Evolutionary conservation across 2,113 vertebrate genomes (phyloP).

Genomic region (Leucopternis melanops): DNA sequence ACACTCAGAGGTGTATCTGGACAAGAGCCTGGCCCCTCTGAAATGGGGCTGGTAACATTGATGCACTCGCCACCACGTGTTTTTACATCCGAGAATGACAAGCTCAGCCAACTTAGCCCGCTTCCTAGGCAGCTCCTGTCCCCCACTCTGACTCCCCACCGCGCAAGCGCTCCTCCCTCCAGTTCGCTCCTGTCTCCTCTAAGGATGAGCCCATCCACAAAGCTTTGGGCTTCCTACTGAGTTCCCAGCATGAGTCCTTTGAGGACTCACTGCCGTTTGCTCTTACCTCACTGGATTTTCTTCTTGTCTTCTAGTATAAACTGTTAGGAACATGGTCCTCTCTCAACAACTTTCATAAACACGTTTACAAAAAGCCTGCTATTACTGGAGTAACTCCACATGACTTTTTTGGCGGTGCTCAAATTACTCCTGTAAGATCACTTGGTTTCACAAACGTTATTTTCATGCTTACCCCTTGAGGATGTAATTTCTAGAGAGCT

Average conservation of each 20-base stretch:
- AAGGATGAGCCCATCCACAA: background rate
- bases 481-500: background rate
- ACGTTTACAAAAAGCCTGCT: background rate
- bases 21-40: background rate
- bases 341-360: background rate
- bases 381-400: background rate
- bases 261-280: background rate
- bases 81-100: rapidly evolving
- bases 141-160: background rate
- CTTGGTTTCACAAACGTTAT: background rate
- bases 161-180: rapidly evolving
- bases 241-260: background rate
- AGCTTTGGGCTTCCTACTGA: background rate
- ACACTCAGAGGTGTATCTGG: background rate
- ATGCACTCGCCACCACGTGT: rapidly evolving
- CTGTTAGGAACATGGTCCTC: background rate
- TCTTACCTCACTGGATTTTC: background rate
- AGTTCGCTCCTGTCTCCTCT: background rate
- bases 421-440: background rate
- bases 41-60: no score
- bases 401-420: background rate
- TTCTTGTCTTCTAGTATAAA: background rate
- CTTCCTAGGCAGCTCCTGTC: background rate
- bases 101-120: background rate
- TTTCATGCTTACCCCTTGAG: background rate